Evolutionary conservation across 2,113 vertebrate genomes (phyloP).

Genomic region (Hydropotes inermis): DNA sequence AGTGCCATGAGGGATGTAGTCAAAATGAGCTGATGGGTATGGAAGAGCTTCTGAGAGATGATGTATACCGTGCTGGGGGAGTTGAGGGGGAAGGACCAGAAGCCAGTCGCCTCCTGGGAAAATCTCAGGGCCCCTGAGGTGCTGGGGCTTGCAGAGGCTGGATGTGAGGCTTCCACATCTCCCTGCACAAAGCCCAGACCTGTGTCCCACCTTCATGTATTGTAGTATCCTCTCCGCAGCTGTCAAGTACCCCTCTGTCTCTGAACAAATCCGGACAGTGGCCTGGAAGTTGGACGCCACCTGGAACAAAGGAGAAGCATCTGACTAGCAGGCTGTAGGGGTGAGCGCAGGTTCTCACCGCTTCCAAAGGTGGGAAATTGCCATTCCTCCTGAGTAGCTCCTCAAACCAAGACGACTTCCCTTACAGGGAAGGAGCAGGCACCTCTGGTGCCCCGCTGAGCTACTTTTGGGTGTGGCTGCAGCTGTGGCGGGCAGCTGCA

Average conservation of each 20-base stretch:
- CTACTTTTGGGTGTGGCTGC: background rate
- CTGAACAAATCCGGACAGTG: conserved; percentile 66
- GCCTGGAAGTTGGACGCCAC: conserved; percentile 80
- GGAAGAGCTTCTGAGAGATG: background rate
- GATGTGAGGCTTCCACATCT: background rate
- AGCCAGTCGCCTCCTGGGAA: background rate
- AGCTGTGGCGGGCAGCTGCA: rapidly evolving
- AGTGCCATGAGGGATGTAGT: background rate
- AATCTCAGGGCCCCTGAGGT: background rate
- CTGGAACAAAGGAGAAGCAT: conserved; percentile 50
- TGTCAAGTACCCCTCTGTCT: conserved; percentile 83
- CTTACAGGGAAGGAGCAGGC: background rate
- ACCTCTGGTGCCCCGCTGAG: background rate
- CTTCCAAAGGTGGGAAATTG: background rate
- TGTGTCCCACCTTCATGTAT: conserved; percentile 76
- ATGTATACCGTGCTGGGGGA: no score
- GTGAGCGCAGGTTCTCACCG: rapidly evolving
- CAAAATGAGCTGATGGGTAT: no score
- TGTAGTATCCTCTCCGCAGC: conserved; percentile 82
- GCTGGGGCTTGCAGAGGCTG: background rate
- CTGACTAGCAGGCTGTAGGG: background rate
- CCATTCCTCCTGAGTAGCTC: background rate
- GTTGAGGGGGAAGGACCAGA: rapidly evolving
- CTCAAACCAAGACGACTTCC: background rate
- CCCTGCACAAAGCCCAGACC: background rate